A percentile compares a stretch with the other conserved stretches of the same genome.
These are phyloP conservation scores for Drosophila ercepeae DNA, from an alignment of 1,140 invertebrate genomes.

Conservation along the genomic window DNA sequence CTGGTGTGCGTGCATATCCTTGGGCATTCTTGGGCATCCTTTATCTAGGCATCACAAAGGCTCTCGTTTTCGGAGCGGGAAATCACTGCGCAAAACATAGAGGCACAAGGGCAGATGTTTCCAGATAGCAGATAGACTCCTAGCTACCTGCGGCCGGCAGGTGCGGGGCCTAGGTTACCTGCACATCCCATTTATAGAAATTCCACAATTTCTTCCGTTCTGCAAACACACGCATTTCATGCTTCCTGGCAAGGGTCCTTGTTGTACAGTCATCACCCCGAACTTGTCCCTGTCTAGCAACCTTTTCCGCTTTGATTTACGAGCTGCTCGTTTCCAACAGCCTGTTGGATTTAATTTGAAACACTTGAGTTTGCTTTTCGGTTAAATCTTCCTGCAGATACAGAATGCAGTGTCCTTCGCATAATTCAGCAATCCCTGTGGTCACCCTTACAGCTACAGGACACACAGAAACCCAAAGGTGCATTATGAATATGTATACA, in stretches of 20 bases:
- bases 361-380: constrained; percentile 32
- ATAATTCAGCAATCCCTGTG: constrained; percentile 36
- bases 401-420: constrained; percentile 26
- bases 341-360: constrained; percentile 60
- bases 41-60: constrained; percentile 72
- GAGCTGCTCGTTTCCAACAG: constrained; percentile 33
- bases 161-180: constrained; percentile 61
- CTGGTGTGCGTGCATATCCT: constrained; percentile 29
- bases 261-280: constrained; percentile 65
- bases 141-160: constrained; percentile 68
- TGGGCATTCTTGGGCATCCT: constrained; percentile 13
- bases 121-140: constrained; percentile 43
- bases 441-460: constrained; percentile 13
- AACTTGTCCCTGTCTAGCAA: constrained; percentile 15
- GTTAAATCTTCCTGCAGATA: constrained; percentile 21
- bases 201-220: constrained; percentile 48
- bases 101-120: constrained; percentile 64
- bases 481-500: constrained; percentile 5
- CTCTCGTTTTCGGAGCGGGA: too few relatives aligned
- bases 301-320: constrained; percentile 40
- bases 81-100: constrained; percentile 58
- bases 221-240: constrained; percentile 57
- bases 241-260: constrained; percentile 69
- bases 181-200: constrained; percentile 71
- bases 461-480: background rate